phyloP scores from a whole-genome alignment of 2,888 invertebrate genomes.

The Nomada hirtipes region DNA sequence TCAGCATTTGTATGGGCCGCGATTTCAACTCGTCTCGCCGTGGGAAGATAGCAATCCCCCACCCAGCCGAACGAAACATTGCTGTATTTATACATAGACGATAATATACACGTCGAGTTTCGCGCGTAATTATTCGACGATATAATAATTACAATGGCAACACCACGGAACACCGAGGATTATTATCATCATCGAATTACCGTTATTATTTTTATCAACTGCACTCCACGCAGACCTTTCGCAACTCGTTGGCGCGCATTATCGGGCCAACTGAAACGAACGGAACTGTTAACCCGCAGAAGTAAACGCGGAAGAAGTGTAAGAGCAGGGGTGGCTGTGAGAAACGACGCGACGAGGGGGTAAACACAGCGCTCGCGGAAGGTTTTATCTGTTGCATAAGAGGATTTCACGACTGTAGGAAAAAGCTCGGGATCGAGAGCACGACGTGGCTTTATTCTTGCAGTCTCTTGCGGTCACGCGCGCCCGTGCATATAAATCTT shows the following conservation, averaged over 20 bases:
- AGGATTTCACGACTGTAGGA: slow-evolving; percentile 64
- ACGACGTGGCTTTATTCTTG: slow-evolving; percentile 62
- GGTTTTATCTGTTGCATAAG: slow-evolving; percentile 63
- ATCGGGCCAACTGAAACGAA: slow-evolving; percentile 23
- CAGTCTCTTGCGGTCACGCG: slow-evolving; percentile 60
- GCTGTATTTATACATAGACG: background rate
- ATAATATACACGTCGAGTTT: background rate
- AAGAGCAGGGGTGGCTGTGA: background rate
- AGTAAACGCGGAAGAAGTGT: background rate
- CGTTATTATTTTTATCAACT: slow-evolving; percentile 27
- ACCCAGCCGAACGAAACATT: background rate
- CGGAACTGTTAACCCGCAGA: slow-evolving; percentile 33
- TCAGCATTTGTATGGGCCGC: slow-evolving; percentile 29
- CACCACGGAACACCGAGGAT: background rate
- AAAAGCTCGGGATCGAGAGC: slow-evolving; percentile 66
- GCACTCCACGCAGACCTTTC: background rate
- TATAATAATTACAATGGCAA: slow-evolving; percentile 24
- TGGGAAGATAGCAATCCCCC: slow-evolving; percentile 4
- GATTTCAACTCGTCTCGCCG: slow-evolving; percentile 29
- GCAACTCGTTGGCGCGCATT: slow-evolving; percentile 3
- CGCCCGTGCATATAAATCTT: slow-evolving; percentile 51
- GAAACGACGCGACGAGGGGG: slow-evolving; percentile 1
- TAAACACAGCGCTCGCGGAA: slow-evolving; percentile 29
- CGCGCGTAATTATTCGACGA: slow-evolving; percentile 27
- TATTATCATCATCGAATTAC: slow-evolving; percentile 4